phyloP scores from a whole-genome alignment of 2,113 vertebrate species.

The Rhipidura dahli region DNA sequence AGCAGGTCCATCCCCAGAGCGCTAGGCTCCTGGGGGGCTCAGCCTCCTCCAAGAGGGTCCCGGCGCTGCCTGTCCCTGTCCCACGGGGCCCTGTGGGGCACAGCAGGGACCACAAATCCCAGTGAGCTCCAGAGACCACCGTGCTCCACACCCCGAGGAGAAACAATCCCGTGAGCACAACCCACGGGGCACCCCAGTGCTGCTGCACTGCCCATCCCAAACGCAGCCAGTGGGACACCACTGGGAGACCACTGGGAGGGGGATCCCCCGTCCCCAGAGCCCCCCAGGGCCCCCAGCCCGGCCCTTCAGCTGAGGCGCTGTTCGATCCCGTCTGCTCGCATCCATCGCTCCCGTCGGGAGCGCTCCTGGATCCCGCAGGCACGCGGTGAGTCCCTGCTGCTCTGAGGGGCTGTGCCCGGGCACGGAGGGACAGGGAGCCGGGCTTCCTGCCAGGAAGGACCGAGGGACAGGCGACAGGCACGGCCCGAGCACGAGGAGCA shows the following conservation, averaged over 20 bases:
- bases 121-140: not conserved
- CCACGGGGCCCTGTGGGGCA: not conserved
- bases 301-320: not conserved
- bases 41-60: not conserved
- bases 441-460: not conserved
- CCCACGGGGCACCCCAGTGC: fast-evolving
- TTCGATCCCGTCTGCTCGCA: fast-evolving
- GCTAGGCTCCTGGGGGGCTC: fast-evolving
- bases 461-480: not conserved
- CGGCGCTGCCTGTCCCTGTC: fast-evolving
- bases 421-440: not conserved
- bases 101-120: not conserved
- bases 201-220: not conserved
- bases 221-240: not conserved
- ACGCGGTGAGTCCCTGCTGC: not conserved
- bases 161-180: fast-evolving
- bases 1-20: not conserved
- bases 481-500: not conserved
- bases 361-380: not conserved
- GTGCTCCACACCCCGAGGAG: fast-evolving
- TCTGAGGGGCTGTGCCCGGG: not conserved
- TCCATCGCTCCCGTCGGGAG: fast-evolving
- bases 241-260: too few relatives aligned
- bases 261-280: not conserved
- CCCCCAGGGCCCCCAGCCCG: not conserved